Base-by-base conservation (phyloP, 2,797 vertebrate species). In the Threskiornis aethiopicus region DNA sequence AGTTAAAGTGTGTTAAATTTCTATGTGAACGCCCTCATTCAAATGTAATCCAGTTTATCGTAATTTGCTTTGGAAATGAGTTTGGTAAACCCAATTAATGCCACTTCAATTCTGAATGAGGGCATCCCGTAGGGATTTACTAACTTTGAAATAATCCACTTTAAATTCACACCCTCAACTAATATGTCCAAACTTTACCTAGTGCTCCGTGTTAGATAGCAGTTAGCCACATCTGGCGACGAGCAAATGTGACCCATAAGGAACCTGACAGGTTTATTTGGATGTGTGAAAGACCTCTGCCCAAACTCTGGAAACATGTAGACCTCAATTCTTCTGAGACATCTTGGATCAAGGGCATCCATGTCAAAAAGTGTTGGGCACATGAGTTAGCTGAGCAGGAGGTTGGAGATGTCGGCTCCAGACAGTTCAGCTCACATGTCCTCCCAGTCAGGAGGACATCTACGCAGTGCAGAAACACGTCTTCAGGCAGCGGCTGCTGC, bases 41-140 rank as follows among this genome's bases (percentile, higher is more conserved):
- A 79, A 84, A 83, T 42, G 59, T 89, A 96, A 95, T 93, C 84
- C 1, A 3, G 75, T 92, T 91, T 91, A 91, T 87, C 1, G 0
- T 67, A 35, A 83, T 94, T 93, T 95, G 76, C 69, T 70, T 93
- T 89, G 93, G 69, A 95, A 96, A 91, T 96, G 19, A 95, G 41
- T 66, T 92, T 14, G 46, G 82, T 58, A 93, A 96, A 92, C 90
- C 73, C n/a, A 94, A 57, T 95, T 85, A 93, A 49, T 42, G 72
- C 86, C 65, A 46, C 72, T 71, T 85, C 44, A 59, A 28, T 85
- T 84, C 87, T 57, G 57, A 96, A 71, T 12, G 44, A 90, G 61
- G 77, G 54, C 52, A 71, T 29, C 57, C 82, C 3, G 5, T 20
- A 19, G 82, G 72, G 69, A 91, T 67, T 78, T 94, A 41, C 57